Base-by-base conservation (phyloP, 2,888 invertebrate species). In the Drosophila quinaria region DNA sequence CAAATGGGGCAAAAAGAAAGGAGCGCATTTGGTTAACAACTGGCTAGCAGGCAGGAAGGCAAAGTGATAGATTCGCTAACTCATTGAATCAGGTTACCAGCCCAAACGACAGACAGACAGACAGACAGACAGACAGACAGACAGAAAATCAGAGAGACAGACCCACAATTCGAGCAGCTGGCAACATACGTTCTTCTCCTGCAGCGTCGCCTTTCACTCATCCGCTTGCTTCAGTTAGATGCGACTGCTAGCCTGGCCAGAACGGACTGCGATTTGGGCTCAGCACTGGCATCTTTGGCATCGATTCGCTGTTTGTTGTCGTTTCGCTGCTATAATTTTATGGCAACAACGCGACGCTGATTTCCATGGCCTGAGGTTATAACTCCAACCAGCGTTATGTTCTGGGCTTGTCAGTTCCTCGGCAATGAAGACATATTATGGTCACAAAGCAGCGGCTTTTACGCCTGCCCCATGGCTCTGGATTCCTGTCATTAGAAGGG, bases 41-140 rank as follows among this genome's bases (percentile, higher is more conserved):
- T 29, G 22, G 33, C 50, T 37, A n/a, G 33, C 56, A 11, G 17
- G 47, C 58, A 58, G 52, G 55, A 51, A 44, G 63, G 63, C 58
- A 51, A 68, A 54, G 66, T 84, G 81, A 83, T 87, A 87, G 83
- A 83, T 81, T 84, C 70, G 62, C 80, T 47, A 74, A 60, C 87
- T 76, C 76, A 81, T 70, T 77, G 74, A 83, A 83, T 83, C 84
- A 87, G 83, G 87, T 87, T 87, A 84, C 70, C 78, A 67, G 76
- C 68, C 83, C 80, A 80, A 63, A 29, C 3, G 39, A n/a, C 55
- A 13, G 46, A 25, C 44, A 42, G 42, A 35, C 50, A 3, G 41
- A 58, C 62, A 62, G 56, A 63, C 52, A 22, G 22, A 22, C n/a
- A n/a, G n/a, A n/a, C n/a, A n/a, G 39, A 13, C 54, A 13, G 44